Percentiles rank a stretch among this genome's conserved stretches.
Conservation (phyloP, 23 tunicate genomes). For the Ciona savignyi region DNA sequence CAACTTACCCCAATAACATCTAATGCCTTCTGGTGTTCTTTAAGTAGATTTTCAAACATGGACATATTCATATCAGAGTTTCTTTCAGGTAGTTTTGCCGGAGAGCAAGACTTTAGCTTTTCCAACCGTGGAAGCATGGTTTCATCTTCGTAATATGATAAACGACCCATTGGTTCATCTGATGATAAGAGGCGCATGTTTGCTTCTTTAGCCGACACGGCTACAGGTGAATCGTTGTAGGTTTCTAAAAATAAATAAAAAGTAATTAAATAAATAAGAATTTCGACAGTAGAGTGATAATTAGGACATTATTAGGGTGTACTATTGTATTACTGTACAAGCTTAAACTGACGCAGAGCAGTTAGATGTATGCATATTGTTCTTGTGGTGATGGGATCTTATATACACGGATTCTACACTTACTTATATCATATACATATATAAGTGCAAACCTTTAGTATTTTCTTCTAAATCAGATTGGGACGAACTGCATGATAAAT, state of each 20-base stretch:
- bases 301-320: too few species aligned
- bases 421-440: too few species aligned
- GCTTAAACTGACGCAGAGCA: too few species aligned
- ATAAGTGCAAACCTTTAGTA: conserved; percentile 3
- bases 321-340: too few species aligned
- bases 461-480: conserved; percentile 9
- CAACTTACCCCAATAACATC: conserved; percentile 11
- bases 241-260: background rate
- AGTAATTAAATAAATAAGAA: too few species aligned
- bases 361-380: too few species aligned
- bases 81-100: background rate
- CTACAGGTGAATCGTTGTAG: background rate
- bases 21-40: conserved; percentile 16
- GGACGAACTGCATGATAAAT: background rate
- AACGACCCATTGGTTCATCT: background rate
- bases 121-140: background rate
- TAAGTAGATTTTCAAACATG: conserved; percentile 3
- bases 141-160: background rate
- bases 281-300: too few species aligned
- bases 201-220: background rate
- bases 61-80: background rate
- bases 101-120: background rate
- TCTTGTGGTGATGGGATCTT: too few species aligned
- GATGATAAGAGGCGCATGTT: background rate
- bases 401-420: too few species aligned